Evolutionary conservation across 2,797 vertebrate genomes (phyloP), one percentile per base, ranked within the genome.

Genomic region (Ceryle rudis): DNA sequence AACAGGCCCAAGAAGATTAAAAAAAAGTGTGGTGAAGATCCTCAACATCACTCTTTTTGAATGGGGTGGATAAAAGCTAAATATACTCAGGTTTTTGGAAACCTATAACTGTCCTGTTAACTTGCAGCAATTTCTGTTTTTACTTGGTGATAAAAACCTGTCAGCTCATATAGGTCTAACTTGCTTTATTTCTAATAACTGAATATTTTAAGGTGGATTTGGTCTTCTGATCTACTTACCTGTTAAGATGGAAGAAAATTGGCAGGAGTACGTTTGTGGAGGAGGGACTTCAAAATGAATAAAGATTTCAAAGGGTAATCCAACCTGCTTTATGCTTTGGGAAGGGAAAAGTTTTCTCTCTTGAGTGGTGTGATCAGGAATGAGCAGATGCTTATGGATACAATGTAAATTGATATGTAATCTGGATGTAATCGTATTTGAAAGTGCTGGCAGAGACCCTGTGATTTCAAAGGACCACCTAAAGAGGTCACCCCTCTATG

Each of bases 151-250:
- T 64, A 73, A 70, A 72, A 77, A 75, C 25, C 31, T 73, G 47
- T 94, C 65, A 71, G 35, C 29, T 60, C 18, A 33, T 17, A 29
- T 29, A 42, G 61, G 22, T 80, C 62, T 90, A 33, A 21, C 79
- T 88, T 95, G 46, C 33, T 82, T 81, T 52, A 47, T 88, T 88
- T 71, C 49, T 91, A 72, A 64, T 71, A 66, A 41, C 29, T 80
- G 39, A 73, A n/a, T 71, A 60, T 70, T 82, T 23, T 52, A 42
- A 83, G 69, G 65, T 37, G 86, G 39, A 78, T 72, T 47, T 78
- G 74, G 49, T 92, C 57, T 89, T 83, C 51, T 96, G 55, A 39
- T 93, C 62, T 85, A 25, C 73, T 83, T 92, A 80, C 12, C 44
- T 69, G 47, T 80, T 81, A 85, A 87, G 31, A 64, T 28, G 44